phyloP scores from a whole-genome alignment of 2,113 vertebrate genomes.

The Oryzias curvinotus region DNA sequence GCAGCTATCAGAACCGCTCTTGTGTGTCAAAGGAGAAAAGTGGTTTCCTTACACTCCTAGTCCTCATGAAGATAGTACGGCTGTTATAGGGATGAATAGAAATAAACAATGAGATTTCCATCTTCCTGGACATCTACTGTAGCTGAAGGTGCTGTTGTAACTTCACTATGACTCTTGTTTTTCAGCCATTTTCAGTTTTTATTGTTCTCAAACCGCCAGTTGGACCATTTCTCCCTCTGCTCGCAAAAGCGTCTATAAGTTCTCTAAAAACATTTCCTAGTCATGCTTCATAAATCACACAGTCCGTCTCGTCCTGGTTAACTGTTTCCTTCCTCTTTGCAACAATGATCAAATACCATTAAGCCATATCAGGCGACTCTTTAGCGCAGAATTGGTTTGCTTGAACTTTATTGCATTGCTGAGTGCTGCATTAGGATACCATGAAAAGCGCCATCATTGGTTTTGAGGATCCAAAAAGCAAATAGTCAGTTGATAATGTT shows the following conservation, averaged over 20 bases:
- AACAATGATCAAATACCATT: conserved; percentile 79
- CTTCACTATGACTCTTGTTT: not conserved
- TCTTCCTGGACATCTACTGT: too few relatives aligned
- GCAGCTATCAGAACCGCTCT: conserved; percentile 75
- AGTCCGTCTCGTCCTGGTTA: conserved; percentile 55
- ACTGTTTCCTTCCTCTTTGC: conserved; percentile 77
- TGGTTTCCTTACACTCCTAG: conserved; percentile 42
- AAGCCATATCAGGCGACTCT: conserved; percentile 55
- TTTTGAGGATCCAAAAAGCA: conserved; percentile 66
- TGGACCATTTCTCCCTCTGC: conserved; percentile 41
- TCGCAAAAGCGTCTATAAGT: conserved; percentile 57
- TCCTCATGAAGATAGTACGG: not conserved
- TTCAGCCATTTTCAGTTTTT: conserved; percentile 40
- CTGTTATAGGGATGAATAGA: too few relatives aligned
- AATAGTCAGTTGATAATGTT: conserved; percentile 51
- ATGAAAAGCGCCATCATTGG: conserved; percentile 69
- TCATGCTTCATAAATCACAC: conserved; percentile 74
- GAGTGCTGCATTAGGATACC: conserved; percentile 78
- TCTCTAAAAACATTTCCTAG: conserved; percentile 47
- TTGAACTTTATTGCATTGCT: conserved; percentile 74
- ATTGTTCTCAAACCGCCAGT: conserved; percentile 42
- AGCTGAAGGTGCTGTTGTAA: too few relatives aligned
- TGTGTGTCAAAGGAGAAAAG: conserved; percentile 84
- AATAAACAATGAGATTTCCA: too few relatives aligned
- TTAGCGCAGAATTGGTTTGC: conserved; percentile 70